Evolutionary conservation across 2,797 vertebrate species (phyloP), one percentile per base, ranked within the genome.

Genomic region (Cynodonichthys magdalenae): DNA sequence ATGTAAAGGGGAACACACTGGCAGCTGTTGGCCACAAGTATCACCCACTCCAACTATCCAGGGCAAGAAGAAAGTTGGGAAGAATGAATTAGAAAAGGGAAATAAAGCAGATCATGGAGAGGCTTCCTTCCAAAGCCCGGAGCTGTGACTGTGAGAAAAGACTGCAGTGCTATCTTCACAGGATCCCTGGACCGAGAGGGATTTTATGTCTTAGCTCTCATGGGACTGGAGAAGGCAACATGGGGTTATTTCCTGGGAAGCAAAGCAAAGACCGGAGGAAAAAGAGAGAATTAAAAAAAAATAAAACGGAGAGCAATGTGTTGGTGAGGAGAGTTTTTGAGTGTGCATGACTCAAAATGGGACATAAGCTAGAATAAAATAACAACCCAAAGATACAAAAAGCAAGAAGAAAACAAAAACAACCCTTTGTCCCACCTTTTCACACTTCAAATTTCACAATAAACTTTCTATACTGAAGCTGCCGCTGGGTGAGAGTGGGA

Each of bases 241-340:
- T 74, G 86, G 86, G 84, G 86, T 87, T 89, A 74, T 89, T 92
- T 90, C 82, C 83, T 79, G 74, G 86, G 84, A 89, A 86, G 79
- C 77, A 48, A 84, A 88, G 75, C 63, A 66, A 65, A 88, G 79
- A 79, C 59, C 53, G 51, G 63, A 60, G 15, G 74, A 66, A 59
- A 41, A 54, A 20, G 56, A 36, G 47, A 48, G 62, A 70, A 69
- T 15, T 7, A 59, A 49, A 63, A 24, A 57, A 44, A 29, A 39
- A 53, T 64, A 54, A 50, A 65, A 54, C 57, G 52, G 34, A 46
- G 63, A 51, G 47, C 63, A 55, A 66, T 71, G 53, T 53, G 56
- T 69, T 63, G 66, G 57, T 64, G 63, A 58, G 58, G 48, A 60
- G 67, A 56, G 57, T 81, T 74, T 85, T 8, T 63, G 52, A 69